A percentile compares a stretch with the other conserved stretches of the same genome.
These are phyloP conservation scores for Holocentrus rufus DNA, from an alignment of 2,797 vertebrate species.

Conservation along the genomic window DNA sequence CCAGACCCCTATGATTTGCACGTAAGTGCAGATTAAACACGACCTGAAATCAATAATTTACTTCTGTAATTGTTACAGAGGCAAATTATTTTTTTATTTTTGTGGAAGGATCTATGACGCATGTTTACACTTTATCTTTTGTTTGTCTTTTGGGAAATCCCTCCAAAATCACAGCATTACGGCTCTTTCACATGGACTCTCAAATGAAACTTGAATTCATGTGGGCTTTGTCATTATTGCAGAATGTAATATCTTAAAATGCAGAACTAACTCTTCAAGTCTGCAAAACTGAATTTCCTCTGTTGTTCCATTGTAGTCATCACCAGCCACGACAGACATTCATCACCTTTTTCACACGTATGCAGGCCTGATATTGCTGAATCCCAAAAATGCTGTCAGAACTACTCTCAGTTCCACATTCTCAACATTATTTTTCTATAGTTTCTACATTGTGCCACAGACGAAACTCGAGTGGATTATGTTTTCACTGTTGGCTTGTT, in stretches of 20 bases:
- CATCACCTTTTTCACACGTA: not conserved
- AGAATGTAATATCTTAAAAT: slow-evolving; percentile 40
- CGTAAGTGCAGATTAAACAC: too few species aligned
- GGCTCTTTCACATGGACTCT: not conserved
- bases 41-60: too few species aligned
- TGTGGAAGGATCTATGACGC: too few species aligned
- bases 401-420: slow-evolving; percentile 20
- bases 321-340: slow-evolving; percentile 6
- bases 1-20: too few species aligned
- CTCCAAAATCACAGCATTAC: too few species aligned
- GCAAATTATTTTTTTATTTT: too few species aligned
- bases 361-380: slow-evolving; percentile 13
- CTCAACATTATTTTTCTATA: not conserved
- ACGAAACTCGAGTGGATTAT: not conserved
- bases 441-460: not conserved
- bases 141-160: too few species aligned
- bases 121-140: too few species aligned
- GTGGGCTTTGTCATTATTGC: not conserved
- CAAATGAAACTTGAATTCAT: slow-evolving; percentile 38
- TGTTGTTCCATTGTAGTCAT: slow-evolving; percentile 22
- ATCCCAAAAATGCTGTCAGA: not conserved
- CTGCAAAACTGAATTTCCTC: not conserved
- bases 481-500: slow-evolving; percentile 10
- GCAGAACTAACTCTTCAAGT: slow-evolving; percentile 25
- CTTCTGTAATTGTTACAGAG: too few species aligned